phyloP scores from a whole-genome alignment of 2,797 vertebrate genomes.

The Apogon talboti region DNA sequence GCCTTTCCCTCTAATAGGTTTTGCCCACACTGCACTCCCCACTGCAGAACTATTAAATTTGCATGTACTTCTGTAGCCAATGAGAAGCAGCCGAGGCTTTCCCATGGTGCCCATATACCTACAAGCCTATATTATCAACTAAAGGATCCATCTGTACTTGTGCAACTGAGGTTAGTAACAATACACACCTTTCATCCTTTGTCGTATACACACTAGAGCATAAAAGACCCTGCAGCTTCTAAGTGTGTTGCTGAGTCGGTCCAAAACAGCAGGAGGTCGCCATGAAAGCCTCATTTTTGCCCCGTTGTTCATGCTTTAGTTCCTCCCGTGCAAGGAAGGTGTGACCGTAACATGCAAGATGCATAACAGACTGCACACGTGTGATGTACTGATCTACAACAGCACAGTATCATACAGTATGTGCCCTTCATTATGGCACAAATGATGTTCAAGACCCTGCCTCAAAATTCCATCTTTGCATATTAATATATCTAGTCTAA shows the following conservation, averaged over 20 bases:
- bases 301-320: not conserved
- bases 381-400: not conserved
- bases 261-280: conserved; percentile 19
- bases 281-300: conserved; percentile 22
- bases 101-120: conserved; percentile 17
- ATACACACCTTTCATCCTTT: conserved; percentile 12
- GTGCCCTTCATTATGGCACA: too few relatives aligned
- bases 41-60: conserved; percentile 46
- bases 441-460: too few relatives aligned
- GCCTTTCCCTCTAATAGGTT: not conserved
- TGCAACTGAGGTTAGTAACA: conserved; percentile 11
- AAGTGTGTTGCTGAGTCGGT: not conserved
- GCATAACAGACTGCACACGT: not conserved
- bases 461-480: too few relatives aligned
- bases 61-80: conserved; percentile 16
- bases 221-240: not conserved
- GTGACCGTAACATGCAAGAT: conserved; percentile 24
- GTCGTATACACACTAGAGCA: conserved; percentile 19
- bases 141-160: conserved; percentile 28
- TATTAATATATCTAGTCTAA: too few relatives aligned
- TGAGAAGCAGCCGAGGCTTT: conserved; percentile 19
- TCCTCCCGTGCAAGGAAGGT: conserved; percentile 16
- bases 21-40: not conserved
- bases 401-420: too few relatives aligned
- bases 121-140: conserved; percentile 1